Percentiles rank a stretch among this genome's conserved stretches.
These are phyloP conservation scores for Hyperoodon ampullatus DNA, from an alignment of 2,113 vertebrate genomes.

Conservation along the genomic window DNA sequence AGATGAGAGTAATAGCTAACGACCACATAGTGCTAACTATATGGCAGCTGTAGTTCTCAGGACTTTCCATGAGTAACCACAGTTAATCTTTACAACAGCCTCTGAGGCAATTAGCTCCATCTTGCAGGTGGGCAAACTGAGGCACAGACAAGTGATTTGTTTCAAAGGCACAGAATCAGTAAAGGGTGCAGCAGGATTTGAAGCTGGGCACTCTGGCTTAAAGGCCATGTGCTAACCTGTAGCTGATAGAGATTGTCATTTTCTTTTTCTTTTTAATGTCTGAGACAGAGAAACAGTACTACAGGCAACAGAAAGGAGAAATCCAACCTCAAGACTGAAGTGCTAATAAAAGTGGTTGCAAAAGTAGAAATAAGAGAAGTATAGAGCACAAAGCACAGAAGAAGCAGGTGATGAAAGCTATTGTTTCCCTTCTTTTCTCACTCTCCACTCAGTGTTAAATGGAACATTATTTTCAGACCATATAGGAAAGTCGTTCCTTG, in stretches of 20 bases:
- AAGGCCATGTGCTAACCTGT: no score
- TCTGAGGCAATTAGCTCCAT: background rate
- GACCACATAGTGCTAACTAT: background rate
- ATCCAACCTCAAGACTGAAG: background rate
- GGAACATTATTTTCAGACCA: background rate
- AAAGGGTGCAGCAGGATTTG: no score
- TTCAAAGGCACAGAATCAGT: no score
- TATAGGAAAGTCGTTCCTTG: background rate
- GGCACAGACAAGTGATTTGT: background rate
- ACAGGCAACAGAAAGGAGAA: background rate
- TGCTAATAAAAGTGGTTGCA: background rate
- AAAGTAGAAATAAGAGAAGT: background rate
- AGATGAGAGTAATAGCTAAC: background rate
- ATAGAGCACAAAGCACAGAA: background rate
- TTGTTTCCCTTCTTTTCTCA: background rate
- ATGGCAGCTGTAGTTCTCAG: background rate
- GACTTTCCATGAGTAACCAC: background rate
- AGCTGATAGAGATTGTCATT: no score
- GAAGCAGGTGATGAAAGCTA: accelerated
- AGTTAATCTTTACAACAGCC: background rate
- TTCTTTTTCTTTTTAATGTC: no score
- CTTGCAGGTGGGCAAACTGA: background rate
- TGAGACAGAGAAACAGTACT: no score
- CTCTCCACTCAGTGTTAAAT: no score
- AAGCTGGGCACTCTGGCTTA: no score